Evolutionary conservation across 2,113 vertebrate genomes (phyloP).

Genomic region (Ceyx cyanopectus): DNA sequence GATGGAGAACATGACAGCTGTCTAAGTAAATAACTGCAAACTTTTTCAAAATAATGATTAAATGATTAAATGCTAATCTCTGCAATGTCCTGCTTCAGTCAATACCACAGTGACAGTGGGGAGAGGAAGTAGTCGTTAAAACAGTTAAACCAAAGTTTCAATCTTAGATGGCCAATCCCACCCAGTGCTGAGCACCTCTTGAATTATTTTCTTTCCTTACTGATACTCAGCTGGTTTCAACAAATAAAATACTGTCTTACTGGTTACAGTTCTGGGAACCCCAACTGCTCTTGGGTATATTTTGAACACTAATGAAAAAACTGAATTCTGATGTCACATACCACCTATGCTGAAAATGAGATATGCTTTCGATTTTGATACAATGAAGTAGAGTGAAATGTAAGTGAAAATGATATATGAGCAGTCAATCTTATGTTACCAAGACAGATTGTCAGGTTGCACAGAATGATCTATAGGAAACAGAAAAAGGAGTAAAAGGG

Average conservation of each 20-base stretch:
- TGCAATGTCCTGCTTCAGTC: not conserved
- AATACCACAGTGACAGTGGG: not conserved
- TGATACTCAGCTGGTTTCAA: not conserved
- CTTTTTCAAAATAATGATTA: not conserved
- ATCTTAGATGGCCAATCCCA: not conserved
- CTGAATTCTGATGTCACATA: not conserved
- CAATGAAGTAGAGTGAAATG: not conserved
- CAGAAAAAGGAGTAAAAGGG: not conserved
- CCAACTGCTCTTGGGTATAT: not conserved
- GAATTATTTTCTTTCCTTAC: not conserved
- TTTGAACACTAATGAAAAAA: not conserved
- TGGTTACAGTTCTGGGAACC: not conserved
- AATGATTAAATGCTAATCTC: not conserved
- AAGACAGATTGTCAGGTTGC: not conserved
- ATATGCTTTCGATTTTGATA: not conserved
- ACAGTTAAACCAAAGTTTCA: conserved; percentile 6
- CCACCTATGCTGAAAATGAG: not conserved
- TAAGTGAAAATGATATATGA: not conserved
- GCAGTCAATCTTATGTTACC: not conserved
- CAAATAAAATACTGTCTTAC: not conserved
- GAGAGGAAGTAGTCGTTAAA: conserved; percentile 7
- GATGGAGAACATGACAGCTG: not conserved
- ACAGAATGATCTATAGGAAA: not conserved
- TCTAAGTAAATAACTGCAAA: not conserved
- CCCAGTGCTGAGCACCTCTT: not conserved